Evolutionary conservation across 2,888 invertebrate genomes (phyloP).

Genomic region (Habroteleia sp.): DNA sequence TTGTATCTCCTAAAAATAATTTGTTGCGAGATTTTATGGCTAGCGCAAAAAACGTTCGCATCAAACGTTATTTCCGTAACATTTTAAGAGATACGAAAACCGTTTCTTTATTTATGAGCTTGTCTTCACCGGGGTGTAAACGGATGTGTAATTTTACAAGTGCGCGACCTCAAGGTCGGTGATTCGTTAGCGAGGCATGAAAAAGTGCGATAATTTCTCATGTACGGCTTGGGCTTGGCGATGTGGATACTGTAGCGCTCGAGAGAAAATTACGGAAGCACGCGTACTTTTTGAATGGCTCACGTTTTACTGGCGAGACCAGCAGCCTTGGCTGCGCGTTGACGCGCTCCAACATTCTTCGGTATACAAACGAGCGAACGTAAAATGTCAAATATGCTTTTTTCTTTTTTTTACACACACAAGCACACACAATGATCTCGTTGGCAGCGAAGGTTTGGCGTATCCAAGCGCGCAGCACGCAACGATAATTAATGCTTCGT

Average conservation of each 20-base stretch:
- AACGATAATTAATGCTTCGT: not conserved
- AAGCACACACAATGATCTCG: slow-evolving; percentile 6
- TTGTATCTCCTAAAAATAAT: too few species aligned
- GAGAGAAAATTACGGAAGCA: slow-evolving; percentile 15
- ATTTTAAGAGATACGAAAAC: too few species aligned
- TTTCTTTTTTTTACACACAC: too few species aligned
- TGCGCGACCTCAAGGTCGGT: slow-evolving; percentile 44
- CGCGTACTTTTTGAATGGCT: slow-evolving; percentile 4
- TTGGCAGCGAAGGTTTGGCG: not conserved
- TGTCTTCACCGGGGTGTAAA: slow-evolving; percentile 5
- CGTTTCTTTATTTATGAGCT: not conserved
- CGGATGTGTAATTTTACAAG: slow-evolving; percentile 63
- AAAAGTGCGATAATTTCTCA: slow-evolving; percentile 60
- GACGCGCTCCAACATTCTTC: not conserved
- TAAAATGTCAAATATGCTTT: slow-evolving; percentile 9
- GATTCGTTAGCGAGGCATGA: slow-evolving; percentile 27
- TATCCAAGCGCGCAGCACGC: not conserved
- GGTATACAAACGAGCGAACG: slow-evolving; percentile 1
- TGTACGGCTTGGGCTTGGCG: slow-evolving; percentile 20
- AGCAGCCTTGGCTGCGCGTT: slow-evolving; percentile 8
- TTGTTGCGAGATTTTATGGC: too few species aligned
- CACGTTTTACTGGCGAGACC: slow-evolving; percentile 5
- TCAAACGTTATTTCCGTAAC: too few species aligned
- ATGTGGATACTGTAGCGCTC: not conserved
- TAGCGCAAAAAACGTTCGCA: too few species aligned